These are phyloP conservation scores for Phoenicopterus ruber DNA, from an alignment of 2,113 vertebrate genomes.

Conservation along the genomic window DNA sequence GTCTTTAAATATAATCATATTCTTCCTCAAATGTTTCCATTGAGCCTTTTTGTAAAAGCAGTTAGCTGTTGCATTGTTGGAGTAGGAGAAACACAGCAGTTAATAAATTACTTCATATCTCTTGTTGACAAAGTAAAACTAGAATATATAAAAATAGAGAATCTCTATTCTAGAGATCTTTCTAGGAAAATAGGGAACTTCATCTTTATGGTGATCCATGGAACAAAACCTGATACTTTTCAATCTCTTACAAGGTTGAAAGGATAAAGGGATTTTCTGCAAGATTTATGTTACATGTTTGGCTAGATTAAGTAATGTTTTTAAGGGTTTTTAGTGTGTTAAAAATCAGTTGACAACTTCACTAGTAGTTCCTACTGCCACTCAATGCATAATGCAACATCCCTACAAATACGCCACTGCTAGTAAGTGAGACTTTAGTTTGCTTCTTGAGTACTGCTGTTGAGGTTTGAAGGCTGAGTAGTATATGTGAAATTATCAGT, in stretches of 20 bases:
- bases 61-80: background rate
- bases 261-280: background rate
- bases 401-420: background rate
- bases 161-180: background rate
- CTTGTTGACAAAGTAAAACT: background rate
- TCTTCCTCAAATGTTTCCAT: background rate
- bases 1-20: background rate
- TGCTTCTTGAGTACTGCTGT: background rate
- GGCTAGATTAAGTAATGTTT: background rate
- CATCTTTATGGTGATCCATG: background rate
- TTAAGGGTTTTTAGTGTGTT: background rate
- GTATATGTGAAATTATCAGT: background rate
- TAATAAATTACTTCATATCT: background rate
- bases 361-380: background rate
- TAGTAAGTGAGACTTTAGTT: background rate
- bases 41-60: background rate
- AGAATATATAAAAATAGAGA: background rate
- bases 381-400: background rate
- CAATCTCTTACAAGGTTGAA: background rate
- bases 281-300: background rate
- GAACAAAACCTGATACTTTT: background rate
- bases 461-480: background rate
- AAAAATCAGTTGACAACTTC: background rate
- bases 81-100: background rate
- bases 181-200: background rate